Conservation (phyloP, 2,888 invertebrate species). For the Polyommatus icarus region DNA sequence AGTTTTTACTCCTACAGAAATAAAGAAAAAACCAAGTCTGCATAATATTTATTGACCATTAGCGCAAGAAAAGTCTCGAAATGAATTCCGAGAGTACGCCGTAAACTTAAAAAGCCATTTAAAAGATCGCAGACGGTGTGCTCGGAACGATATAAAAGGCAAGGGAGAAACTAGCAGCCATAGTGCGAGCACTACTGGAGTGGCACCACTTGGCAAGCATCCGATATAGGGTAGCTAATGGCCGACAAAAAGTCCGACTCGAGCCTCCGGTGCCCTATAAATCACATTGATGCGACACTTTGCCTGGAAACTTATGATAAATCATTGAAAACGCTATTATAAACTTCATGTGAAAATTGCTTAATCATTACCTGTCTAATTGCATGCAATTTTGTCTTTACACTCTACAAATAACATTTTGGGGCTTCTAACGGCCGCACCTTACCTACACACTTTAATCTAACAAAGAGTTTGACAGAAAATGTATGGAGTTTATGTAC, state of each 20-base stretch:
- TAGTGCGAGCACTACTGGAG: conserved; percentile 46
- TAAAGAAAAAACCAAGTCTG: background rate
- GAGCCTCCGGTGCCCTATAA: conserved; percentile 30
- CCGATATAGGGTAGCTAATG: conserved; percentile 50
- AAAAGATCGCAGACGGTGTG: conserved; percentile 7
- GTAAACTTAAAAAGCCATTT: conserved; percentile 24
- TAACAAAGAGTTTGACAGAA: no score
- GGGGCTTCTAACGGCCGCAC: no score
- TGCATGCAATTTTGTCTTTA: background rate
- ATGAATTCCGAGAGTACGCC: conserved; percentile 12
- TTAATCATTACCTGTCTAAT: background rate
- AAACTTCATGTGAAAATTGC: conserved; percentile 30
- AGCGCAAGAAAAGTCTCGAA: conserved; percentile 7
- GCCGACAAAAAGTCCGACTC: conserved; percentile 42
- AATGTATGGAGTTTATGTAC: no score
- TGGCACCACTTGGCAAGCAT: conserved; percentile 55
- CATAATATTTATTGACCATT: conserved; percentile 13
- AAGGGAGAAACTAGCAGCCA: conserved; percentile 39
- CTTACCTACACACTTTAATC: no score
- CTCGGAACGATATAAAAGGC: conserved; percentile 33
- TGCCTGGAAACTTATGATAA: conserved; percentile 37
- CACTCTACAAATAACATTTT: background rate
- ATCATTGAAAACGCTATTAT: conserved; percentile 39
- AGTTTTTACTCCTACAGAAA: background rate
- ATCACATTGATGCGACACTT: conserved; percentile 36